phyloP scores from a whole-genome alignment of 2,113 vertebrate genomes.

The Corythoichthys intestinalis region DNA sequence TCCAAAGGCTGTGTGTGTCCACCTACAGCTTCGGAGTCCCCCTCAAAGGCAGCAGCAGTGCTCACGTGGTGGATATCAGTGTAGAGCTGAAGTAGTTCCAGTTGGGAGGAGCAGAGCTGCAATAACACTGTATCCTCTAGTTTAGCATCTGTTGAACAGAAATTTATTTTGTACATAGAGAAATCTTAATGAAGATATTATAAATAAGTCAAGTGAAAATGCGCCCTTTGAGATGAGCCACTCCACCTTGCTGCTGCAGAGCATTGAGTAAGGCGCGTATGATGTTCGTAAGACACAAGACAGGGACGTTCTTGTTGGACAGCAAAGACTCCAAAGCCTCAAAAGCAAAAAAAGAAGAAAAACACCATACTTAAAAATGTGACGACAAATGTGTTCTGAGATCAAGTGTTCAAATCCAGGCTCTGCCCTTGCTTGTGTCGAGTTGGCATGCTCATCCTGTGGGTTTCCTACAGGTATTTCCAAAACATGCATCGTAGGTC shows the following conservation, averaged over 20 bases:
- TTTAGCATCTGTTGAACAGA: slow-evolving; percentile 74
- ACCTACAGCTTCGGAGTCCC: slow-evolving; percentile 54
- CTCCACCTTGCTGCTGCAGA: slow-evolving; percentile 83
- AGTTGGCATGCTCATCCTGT: too few relatives aligned
- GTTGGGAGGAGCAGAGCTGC: slow-evolving; percentile 82
- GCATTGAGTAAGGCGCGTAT: slow-evolving; percentile 77
- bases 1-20: neutral
- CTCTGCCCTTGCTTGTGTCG: too few relatives aligned
- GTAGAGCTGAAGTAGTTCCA: slow-evolving; percentile 87
- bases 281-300: slow-evolving; percentile 82
- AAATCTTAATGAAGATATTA: neutral
- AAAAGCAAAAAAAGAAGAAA: neutral
- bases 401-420: too few relatives aligned
- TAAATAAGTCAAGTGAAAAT: neutral
- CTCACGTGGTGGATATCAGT: slow-evolving; percentile 80
- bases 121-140: slow-evolving; percentile 83
- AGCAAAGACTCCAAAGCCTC: slow-evolving; percentile 91
- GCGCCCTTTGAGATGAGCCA: neutral
- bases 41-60: slow-evolving; percentile 49
- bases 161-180: neutral
- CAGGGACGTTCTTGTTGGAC: slow-evolving; percentile 77
- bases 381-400: neutral
- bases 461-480: too few relatives aligned
- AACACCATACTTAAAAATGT: slow-evolving; percentile 11
- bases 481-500: too few relatives aligned